Evolutionary conservation across 1,140 invertebrate genomes (phyloP).

Genomic region (Caerostris extrusa): DNA sequence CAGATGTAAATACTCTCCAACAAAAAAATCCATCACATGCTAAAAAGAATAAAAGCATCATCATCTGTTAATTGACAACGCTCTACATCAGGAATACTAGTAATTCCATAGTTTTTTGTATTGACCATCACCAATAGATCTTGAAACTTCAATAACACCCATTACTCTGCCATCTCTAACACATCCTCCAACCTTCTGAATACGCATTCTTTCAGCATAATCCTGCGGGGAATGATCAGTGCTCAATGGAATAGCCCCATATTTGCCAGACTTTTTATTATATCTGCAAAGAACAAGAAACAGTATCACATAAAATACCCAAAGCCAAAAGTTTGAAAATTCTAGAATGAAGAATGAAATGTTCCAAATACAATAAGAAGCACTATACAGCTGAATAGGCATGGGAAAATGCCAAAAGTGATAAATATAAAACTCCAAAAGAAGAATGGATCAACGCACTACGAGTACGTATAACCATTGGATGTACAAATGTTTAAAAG

Average conservation of each 20-base stretch:
- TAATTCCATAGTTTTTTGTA: slow-evolving; percentile 83
- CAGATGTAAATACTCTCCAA: slow-evolving; percentile 83
- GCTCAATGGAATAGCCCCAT: slow-evolving; percentile 81
- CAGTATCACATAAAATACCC: no score
- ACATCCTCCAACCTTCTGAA: slow-evolving; percentile 83
- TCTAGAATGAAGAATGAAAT: no score
- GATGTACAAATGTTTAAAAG: no score
- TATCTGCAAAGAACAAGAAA: no score
- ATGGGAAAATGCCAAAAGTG: no score
- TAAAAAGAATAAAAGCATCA: slow-evolving; percentile 81
- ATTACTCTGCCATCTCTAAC: slow-evolving; percentile 83
- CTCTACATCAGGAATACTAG: slow-evolving; percentile 83
- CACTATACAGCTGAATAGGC: no score
- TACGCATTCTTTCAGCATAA: slow-evolving; percentile 83
- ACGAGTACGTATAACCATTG: no score
- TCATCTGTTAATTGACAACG: slow-evolving; percentile 82
- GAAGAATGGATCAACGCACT: no score
- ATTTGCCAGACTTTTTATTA: slow-evolving; percentile 80
- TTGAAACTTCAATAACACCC: slow-evolving; percentile 83
- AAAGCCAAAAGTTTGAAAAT: no score
- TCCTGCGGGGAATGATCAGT: slow-evolving; percentile 82
- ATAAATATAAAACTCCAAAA: no score
- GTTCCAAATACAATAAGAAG: no score
- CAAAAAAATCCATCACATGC: slow-evolving; percentile 84
- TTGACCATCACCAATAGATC: slow-evolving; percentile 84